Conservation (phyloP, 92 coral and sea anemone genomes). For the Meandrina meandrites region DNA sequence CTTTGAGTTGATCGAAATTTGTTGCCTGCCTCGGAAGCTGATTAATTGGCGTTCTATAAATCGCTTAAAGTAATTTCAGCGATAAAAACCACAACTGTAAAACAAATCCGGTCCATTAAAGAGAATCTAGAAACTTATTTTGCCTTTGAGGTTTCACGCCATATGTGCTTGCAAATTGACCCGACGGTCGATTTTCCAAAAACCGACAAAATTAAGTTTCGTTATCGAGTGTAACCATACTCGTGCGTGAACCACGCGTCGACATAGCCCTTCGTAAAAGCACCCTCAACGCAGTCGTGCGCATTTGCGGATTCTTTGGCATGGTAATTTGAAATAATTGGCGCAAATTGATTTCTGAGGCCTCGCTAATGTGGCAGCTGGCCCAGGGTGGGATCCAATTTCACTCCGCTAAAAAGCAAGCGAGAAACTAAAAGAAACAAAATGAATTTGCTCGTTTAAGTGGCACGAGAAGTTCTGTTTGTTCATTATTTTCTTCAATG, state of each 20-base stretch:
- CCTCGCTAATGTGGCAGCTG: conserved; percentile 56
- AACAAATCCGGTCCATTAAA: conserved; percentile 46
- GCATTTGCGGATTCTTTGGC: conserved; percentile 54
- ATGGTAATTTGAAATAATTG: conserved; percentile 48
- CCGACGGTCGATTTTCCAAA: conserved; percentile 6
- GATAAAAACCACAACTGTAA: conserved; percentile 45
- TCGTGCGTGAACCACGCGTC: conserved; percentile 14
- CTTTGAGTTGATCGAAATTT: conserved; percentile 13
- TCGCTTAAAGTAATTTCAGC: conserved; percentile 36
- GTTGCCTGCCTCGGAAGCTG: conserved; percentile 12
- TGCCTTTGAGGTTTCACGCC: conserved; percentile 24
- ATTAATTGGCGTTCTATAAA: conserved; percentile 42
- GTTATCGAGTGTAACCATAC: conserved; percentile 28
- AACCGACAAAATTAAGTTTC: conserved; percentile 25
- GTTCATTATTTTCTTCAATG: background rate
- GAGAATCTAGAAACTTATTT: conserved; percentile 15
- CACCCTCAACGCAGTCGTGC: background rate
- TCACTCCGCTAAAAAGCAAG: conserved; percentile 29
- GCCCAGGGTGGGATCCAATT: conserved; percentile 30
- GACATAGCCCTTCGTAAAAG: conserved; percentile 15
- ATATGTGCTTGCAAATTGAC: conserved; percentile 16
- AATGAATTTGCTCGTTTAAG: conserved; percentile 29
- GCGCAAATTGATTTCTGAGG: conserved; percentile 40
- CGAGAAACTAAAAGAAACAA: conserved; percentile 27
- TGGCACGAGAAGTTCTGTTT: conserved; percentile 19